A percentile compares a stretch with the other conserved stretches of the same genome.
These are phyloP conservation scores for Ictalurus punctatus DNA, from an alignment of 2,113 vertebrate species.

Conservation along the genomic window DNA sequence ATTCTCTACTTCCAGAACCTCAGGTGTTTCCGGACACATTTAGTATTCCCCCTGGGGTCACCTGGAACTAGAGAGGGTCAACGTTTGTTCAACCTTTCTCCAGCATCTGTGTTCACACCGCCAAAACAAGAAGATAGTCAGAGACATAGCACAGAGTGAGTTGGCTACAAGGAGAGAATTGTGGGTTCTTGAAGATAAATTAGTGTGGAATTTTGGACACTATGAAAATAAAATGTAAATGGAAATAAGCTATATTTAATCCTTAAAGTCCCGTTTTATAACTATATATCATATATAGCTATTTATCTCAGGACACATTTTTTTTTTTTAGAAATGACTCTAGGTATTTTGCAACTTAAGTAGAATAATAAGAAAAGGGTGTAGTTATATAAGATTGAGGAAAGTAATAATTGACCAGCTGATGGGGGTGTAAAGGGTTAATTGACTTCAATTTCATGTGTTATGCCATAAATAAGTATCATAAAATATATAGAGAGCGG, in stretches of 20 bases:
- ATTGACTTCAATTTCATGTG: background rate
- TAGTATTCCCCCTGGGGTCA: slow-evolving; percentile 32
- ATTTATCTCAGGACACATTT: background rate
- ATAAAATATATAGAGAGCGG: background rate
- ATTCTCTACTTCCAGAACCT: slow-evolving; percentile 48
- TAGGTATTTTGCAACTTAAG: background rate
- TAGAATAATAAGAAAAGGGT: background rate
- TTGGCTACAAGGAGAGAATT: background rate
- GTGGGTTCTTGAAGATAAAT: background rate
- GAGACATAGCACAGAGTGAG: slow-evolving; percentile 3
- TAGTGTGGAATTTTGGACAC: background rate
- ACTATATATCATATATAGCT: background rate
- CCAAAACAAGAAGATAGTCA: slow-evolving; percentile 16
- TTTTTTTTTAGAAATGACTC: background rate
- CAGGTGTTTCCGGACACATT: slow-evolving; percentile 54
- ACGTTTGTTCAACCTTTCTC: slow-evolving; percentile 42
- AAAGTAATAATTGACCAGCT: background rate
- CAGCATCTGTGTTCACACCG: slow-evolving; percentile 36
- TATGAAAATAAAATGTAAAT: background rate
- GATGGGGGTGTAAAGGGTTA: background rate
- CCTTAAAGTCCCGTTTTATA: background rate
- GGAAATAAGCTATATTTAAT: background rate
- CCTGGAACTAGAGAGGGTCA: slow-evolving; percentile 45
- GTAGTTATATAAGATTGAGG: background rate
- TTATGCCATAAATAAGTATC: background rate